Evolutionary conservation across 2,797 vertebrate genomes (phyloP).

Genomic region (Sebastes steindachneri): DNA sequence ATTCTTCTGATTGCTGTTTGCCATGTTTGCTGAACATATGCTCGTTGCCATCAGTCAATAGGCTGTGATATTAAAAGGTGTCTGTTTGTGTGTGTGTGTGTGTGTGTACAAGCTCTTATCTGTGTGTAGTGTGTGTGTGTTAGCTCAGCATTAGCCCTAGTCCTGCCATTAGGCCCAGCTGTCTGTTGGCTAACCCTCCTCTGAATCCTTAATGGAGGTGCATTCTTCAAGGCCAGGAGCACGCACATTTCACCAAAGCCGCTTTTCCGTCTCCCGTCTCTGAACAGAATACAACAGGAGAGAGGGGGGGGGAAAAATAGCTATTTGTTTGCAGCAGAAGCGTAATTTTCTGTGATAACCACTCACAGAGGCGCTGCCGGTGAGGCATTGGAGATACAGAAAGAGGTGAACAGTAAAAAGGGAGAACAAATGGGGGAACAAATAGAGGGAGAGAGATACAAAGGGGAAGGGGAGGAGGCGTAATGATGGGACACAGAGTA

Average conservation of each 20-base stretch:
- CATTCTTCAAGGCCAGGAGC: slow-evolving; percentile 50
- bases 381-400: slow-evolving; percentile 16
- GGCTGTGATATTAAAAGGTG: slow-evolving; percentile 21
- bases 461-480: not conserved
- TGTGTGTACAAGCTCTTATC: slow-evolving; percentile 27
- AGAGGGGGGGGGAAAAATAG: not conserved
- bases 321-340: slow-evolving; percentile 53
- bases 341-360: slow-evolving; percentile 58
- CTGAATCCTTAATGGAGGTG: slow-evolving; percentile 70
- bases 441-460: slow-evolving; percentile 11
- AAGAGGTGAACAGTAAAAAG: slow-evolving; percentile 42
- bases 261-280: not conserved
- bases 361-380: slow-evolving; percentile 25
- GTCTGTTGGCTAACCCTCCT: slow-evolving; percentile 54
- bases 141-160: slow-evolving; percentile 46
- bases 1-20: slow-evolving; percentile 27
- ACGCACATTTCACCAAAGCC: slow-evolving; percentile 41
- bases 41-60: not conserved
- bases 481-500: slow-evolving; percentile 11
- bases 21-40: slow-evolving; percentile 34
- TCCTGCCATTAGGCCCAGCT: slow-evolving; percentile 61
- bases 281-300: slow-evolving; percentile 10
- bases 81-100: slow-evolving; percentile 9
- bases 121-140: slow-evolving; percentile 15
- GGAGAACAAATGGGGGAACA: slow-evolving; percentile 48